phyloP scores from a whole-genome alignment of 2,797 vertebrate species.

The Carcharodon carcharias region DNA sequence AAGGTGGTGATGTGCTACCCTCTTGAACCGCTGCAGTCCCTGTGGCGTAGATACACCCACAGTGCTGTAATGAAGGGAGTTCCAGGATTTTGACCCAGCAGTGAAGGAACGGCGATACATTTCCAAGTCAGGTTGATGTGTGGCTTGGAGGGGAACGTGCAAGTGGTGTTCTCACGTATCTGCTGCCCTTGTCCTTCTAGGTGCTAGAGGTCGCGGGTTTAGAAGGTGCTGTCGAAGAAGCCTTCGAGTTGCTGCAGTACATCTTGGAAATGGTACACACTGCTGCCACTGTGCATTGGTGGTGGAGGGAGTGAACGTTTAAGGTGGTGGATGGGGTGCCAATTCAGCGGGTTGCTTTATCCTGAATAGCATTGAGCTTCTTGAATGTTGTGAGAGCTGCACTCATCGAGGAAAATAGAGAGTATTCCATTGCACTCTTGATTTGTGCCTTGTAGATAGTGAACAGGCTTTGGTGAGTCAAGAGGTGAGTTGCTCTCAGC shows the following conservation, averaged over 20 bases:
- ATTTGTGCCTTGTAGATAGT: background rate
- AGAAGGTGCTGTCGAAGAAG: background rate
- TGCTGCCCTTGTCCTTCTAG: background rate
- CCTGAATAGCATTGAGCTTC: background rate
- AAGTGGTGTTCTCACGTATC: background rate
- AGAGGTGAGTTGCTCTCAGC: background rate
- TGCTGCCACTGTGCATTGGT: background rate
- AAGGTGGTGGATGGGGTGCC: background rate
- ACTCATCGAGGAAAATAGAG: background rate
- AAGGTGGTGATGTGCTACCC: background rate
- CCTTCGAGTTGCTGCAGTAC: background rate
- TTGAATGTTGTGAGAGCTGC: background rate
- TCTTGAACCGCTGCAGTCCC: no score
- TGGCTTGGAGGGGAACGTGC: background rate
- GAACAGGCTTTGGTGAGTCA: background rate
- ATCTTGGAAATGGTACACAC: background rate
- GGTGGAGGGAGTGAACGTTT: background rate
- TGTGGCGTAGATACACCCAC: background rate
- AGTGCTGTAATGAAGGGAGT: background rate
- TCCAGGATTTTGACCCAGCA: background rate
- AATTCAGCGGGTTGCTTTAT: background rate
- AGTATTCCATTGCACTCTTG: background rate
- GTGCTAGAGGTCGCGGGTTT: background rate
- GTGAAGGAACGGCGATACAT: background rate
- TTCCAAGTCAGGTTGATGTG: background rate